A percentile compares a stretch with the other conserved stretches of the same genome.
Evolutionary conservation across 2,113 vertebrate genomes (phyloP).

Genomic region (Labeo rohita): DNA sequence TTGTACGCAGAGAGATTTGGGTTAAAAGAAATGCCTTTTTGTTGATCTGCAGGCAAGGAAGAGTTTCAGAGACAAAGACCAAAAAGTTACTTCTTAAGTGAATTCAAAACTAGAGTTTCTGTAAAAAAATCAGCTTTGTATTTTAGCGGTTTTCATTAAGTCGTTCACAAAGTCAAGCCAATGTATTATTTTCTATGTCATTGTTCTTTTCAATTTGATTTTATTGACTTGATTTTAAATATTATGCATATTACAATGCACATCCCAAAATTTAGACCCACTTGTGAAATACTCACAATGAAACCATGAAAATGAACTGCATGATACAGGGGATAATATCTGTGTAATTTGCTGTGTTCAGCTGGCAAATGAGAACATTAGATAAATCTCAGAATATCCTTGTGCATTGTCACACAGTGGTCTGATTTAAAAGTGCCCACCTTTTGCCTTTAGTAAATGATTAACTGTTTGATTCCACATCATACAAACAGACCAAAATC

Average conservation of each 20-base stretch:
- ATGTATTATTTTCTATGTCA: not conserved
- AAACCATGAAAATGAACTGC: too few species aligned
- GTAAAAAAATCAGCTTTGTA: not conserved
- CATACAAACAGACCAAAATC: not conserved
- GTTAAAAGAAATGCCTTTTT: too few species aligned
- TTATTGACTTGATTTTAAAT: not conserved
- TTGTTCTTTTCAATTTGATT: not conserved
- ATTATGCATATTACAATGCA: not conserved
- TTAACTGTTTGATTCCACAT: slow-evolving; percentile 37
- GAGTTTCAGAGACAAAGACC: too few species aligned
- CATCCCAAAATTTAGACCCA: slow-evolving; percentile 47
- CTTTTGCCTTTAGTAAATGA: slow-evolving; percentile 35
- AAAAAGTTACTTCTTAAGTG: too few species aligned
- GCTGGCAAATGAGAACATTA: too few species aligned
- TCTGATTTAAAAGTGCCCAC: not conserved
- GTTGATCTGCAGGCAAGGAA: too few species aligned
- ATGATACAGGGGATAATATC: not conserved
- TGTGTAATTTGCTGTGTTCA: too few species aligned
- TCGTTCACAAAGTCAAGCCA: too few species aligned
- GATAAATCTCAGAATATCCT: too few species aligned
- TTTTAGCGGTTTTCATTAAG: not conserved
- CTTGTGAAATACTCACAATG: too few species aligned
- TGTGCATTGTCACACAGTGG: too few species aligned
- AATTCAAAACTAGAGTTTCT: not conserved
- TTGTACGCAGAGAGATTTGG: too few species aligned